phyloP scores from a whole-genome alignment of 2,797 vertebrate species.

The Numenius phaeopus region DNA sequence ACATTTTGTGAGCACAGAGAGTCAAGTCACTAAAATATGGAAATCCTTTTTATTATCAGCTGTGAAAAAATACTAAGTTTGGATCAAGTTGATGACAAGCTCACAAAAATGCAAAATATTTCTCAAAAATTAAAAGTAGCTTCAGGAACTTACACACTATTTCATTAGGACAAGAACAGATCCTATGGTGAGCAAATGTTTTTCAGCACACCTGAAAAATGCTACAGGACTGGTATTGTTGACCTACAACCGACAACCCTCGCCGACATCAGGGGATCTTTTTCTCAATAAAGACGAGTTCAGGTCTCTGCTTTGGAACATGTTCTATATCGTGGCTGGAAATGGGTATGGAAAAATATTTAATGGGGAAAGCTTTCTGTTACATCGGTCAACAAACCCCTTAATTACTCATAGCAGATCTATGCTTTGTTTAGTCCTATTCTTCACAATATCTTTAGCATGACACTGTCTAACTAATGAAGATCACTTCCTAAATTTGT shows the following conservation, averaged over 20 bases:
- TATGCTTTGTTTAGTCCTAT: background rate
- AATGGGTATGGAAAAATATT: background rate
- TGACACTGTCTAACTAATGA: background rate
- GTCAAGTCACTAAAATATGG: fast-evolving
- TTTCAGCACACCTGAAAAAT: background rate
- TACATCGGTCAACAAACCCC: background rate
- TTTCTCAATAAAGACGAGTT: background rate
- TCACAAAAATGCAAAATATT: background rate
- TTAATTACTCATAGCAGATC: background rate
- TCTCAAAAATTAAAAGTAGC: background rate
- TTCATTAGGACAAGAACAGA: background rate
- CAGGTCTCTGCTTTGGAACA: background rate
- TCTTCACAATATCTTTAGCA: background rate
- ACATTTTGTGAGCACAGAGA: background rate
- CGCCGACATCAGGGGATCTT: background rate
- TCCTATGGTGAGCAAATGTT: background rate
- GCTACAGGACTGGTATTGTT: background rate
- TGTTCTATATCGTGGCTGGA: background rate
- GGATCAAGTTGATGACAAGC: background rate
- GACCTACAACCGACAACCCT: background rate
- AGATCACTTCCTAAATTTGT: background rate
- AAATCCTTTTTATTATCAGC: background rate
- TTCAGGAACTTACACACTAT: background rate
- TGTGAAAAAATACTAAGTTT: background rate
- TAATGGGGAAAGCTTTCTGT: background rate